Base-by-base conservation (phyloP, 2,113 vertebrate genomes). In the Nibea albiflora region DNA sequence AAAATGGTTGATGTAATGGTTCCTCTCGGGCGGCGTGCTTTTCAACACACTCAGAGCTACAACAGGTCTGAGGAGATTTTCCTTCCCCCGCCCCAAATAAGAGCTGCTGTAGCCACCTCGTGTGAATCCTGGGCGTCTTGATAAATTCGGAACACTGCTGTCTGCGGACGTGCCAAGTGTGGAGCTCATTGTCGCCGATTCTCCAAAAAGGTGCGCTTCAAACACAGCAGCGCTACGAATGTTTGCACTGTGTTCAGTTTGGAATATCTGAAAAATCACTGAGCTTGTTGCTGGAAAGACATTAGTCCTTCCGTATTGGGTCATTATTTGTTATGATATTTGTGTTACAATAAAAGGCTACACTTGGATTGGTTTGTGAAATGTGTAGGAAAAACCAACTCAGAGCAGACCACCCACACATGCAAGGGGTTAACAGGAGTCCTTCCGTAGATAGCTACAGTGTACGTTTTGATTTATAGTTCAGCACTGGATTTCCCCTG, bases 1-100 rank as follows among this genome's bases (percentile, higher is more conserved):
- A 63, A 78, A 82, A 77, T 49, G 63, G 69, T 80, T 67, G 74
- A 85, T 85, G 80, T 78, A 80, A 84, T 76, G 76, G 77, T 71
- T 85, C 26, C 60, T 75, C 60, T 73, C 62, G 16, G 58, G 83
- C 78, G 86, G 71, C 70, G 62, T 60, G 76, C 52, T 74, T 81
- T 72, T 81, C 76, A 81, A 74, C 58, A 56, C 67, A 62, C 15
- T 0, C 52, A 44, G 73, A 54, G 54, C 54, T 67, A 71, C 77
- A 54, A 73, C 20, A 15, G 70, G 66, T 64, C 4, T 31, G 19
- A 50, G 60, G 52, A 31, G 58, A 56, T 50, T 79, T 69, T 57
- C 24, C 24, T 54, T 44, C 53, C 75, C 9, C 57, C 46, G 19
- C 53, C 20, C 50, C 74, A 64, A 63, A 60, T 14, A 39, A 70